phyloP scores from a whole-genome alignment of 37 sponge, comb jelly and placozoan species.

The Chondrilla cf. caribensis region DNA sequence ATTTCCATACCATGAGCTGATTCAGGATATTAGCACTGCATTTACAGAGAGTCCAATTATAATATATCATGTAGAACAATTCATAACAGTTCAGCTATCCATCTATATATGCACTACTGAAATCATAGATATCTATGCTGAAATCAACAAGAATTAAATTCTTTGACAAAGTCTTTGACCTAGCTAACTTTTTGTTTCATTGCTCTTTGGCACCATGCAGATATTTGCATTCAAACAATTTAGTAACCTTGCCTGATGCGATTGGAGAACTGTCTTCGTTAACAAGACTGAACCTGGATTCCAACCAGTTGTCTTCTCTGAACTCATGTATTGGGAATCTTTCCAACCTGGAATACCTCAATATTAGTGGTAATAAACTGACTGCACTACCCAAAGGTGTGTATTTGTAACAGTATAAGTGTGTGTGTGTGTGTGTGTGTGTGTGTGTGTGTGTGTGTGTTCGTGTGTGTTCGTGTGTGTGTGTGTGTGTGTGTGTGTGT shows the following conservation, averaged over 20 bases:
- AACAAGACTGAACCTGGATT: constrained; percentile 2
- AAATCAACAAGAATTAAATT: no score
- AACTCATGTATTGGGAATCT: constrained; percentile 4
- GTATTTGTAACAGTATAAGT: no score
- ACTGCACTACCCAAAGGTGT: constrained; percentile 26
- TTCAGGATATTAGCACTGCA: no score
- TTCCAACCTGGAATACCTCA: not conserved
- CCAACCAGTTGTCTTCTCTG: constrained; percentile 12
- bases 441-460: not conserved
- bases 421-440: constrained; percentile 34
- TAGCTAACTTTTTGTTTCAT: not conserved
- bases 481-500: constrained; percentile 17
- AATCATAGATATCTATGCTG: no score
- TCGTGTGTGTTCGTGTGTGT: constrained; percentile 17
- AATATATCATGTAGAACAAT: no score
- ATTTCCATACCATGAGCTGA: no score
- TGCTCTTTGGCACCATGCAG: constrained; percentile 7
- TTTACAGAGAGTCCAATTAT: no score
- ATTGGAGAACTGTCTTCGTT: constrained; percentile 9
- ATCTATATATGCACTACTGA: no score
- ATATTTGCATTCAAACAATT: constrained; percentile 7
- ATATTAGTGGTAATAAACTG: constrained; percentile 8
- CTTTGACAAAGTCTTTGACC: not conserved
- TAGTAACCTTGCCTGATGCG: not conserved
- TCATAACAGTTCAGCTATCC: no score